Conservation (phyloP, 2,113 vertebrate genomes). For the Tyrannus savana region DNA sequence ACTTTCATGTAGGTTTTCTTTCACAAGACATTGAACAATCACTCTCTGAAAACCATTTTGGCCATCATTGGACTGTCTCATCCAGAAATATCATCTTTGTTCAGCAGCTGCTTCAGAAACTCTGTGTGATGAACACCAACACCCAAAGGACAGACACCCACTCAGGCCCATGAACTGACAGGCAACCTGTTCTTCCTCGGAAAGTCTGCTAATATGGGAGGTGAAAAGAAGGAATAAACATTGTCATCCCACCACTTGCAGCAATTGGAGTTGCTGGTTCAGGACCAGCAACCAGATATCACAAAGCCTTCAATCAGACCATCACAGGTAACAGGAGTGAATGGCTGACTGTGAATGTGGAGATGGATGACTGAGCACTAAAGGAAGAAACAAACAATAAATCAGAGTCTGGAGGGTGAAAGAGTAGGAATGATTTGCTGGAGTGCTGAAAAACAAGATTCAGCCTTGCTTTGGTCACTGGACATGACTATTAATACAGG, state of each 20-base stretch:
- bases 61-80: neutral
- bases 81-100: neutral
- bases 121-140: neutral
- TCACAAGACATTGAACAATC: neutral
- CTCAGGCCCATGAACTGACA: neutral
- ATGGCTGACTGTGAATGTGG: neutral
- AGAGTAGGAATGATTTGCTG: neutral
- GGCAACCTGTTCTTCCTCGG: neutral
- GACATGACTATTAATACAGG: neutral
- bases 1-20: neutral
- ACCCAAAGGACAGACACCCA: neutral
- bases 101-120: neutral
- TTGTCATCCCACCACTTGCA: neutral
- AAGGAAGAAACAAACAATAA: neutral
- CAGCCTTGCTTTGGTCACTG: neutral
- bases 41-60: neutral
- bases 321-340: neutral
- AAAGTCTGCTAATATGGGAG: neutral
- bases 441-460: neutral
- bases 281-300: neutral
- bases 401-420: neutral
- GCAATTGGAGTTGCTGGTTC: neutral
- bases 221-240: neutral
- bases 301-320: neutral
- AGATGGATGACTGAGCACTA: neutral